A percentile compares a stretch with the other conserved stretches of the same genome.
These are phyloP conservation scores for Pocota personata DNA, from an alignment of 2,888 invertebrate species.

Conservation along the genomic window DNA sequence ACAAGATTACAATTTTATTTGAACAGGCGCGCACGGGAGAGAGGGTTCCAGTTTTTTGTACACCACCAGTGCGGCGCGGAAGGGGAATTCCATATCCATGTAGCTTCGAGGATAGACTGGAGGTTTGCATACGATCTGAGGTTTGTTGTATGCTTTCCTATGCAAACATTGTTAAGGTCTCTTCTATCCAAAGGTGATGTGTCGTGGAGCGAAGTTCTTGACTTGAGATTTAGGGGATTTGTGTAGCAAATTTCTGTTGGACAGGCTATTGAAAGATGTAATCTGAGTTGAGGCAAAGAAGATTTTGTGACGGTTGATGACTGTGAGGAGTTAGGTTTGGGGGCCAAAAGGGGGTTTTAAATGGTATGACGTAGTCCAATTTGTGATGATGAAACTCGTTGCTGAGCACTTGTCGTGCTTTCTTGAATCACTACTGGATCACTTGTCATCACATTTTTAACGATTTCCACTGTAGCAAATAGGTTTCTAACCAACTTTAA, in stretches of 20 bases:
- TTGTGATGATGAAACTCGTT: no score
- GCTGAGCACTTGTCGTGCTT: no score
- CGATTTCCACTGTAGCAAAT: no score
- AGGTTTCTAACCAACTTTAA: no score
- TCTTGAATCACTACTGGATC: no score
- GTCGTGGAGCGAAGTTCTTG: conserved; percentile 1
- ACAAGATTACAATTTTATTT: conserved; percentile 73
- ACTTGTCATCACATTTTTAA: no score
- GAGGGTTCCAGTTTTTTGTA: neutral
- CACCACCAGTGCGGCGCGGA: neutral
- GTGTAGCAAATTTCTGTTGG: conserved; percentile 25
- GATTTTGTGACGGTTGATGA: neutral
- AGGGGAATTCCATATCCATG: neutral
- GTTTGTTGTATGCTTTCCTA: conserved; percentile 1
- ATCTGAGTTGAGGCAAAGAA: neutral
- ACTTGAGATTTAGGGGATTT: conserved; percentile 29
- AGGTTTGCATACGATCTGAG: neutral
- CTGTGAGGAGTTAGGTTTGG: no score
- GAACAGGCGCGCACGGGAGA: conserved; percentile 17
- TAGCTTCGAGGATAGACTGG: neutral
- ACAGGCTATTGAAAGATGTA: neutral
- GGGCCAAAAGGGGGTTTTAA: no score
- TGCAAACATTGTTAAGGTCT: conserved; percentile 32
- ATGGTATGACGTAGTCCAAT: no score
- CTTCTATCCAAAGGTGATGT: conserved; percentile 1